Conservation (phyloP, 2,888 invertebrate genomes). For the Leptinotarsa rubiginosa region DNA sequence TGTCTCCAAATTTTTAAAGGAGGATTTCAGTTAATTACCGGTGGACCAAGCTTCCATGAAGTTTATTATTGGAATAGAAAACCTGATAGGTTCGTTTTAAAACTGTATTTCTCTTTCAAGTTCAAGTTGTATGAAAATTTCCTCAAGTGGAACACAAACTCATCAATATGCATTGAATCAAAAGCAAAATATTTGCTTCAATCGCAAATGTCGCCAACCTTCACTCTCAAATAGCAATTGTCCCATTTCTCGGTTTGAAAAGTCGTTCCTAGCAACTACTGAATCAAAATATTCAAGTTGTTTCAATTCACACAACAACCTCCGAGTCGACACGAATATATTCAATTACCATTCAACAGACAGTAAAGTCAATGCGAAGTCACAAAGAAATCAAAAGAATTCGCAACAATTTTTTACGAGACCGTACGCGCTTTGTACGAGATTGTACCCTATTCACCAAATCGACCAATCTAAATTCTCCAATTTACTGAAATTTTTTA, state of each 20-base stretch:
- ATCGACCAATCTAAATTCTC: conserved; percentile 54
- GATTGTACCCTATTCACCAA: conserved; percentile 49
- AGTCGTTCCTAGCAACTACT: conserved; percentile 4
- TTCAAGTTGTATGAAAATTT: too few relatives aligned
- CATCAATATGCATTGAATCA: background rate
- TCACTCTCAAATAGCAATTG: background rate
- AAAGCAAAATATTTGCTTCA: background rate
- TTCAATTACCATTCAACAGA: conserved; percentile 32
- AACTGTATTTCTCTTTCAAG: too few relatives aligned
- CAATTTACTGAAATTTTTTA: conserved; percentile 54
- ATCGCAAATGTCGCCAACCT: background rate
- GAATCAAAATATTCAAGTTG: conserved; percentile 11
- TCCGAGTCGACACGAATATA: conserved; percentile 17
- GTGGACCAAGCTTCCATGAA: too few relatives aligned
- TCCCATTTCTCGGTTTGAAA: background rate
- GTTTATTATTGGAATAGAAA: too few relatives aligned
- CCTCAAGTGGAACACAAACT: too few relatives aligned
- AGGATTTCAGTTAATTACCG: too few relatives aligned
- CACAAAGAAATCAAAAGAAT: conserved; percentile 32
- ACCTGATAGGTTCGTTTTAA: too few relatives aligned
- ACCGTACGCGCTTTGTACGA: conserved; percentile 40
- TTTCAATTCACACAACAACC: conserved; percentile 21
- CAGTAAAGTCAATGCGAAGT: conserved; percentile 27
- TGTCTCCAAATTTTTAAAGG: too few relatives aligned
- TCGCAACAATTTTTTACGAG: conserved; percentile 36